Conservation (phyloP, 2,797 vertebrate genomes). For the Anabas testudineus region DNA sequence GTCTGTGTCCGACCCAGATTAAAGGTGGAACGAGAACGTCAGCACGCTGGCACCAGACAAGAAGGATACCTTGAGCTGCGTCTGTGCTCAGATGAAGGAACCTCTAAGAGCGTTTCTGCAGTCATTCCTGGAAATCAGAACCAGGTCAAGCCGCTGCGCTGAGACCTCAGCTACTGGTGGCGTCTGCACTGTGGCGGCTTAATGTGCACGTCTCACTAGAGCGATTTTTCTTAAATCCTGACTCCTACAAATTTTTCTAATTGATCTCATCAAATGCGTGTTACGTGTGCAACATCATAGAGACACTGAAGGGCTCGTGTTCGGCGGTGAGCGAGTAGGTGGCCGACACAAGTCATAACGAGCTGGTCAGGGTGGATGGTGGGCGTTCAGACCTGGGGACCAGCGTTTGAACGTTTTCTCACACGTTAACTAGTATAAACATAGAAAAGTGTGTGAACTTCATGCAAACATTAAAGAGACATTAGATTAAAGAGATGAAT, state of each 20-base stretch:
- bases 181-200: not conserved
- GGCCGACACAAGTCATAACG: not conserved
- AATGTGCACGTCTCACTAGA: conserved; percentile 1
- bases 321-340: too few species aligned
- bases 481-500: too few species aligned
- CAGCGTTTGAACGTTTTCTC: too few species aligned
- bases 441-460: too few species aligned
- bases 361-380: not conserved
- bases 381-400: too few species aligned
- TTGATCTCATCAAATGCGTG: too few species aligned
- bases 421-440: too few species aligned
- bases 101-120: not conserved
- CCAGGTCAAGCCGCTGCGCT: conserved; percentile 55
- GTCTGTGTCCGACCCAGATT: conserved; percentile 48
- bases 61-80: not conserved
- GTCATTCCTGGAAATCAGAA: conserved; percentile 52
- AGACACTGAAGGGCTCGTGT: not conserved
- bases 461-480: too few species aligned
- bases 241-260: not conserved
- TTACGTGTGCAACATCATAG: too few species aligned
- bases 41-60: not conserved
- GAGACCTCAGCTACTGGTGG: not conserved
- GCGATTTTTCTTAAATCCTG: not conserved
- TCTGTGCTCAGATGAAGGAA: not conserved
- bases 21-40: not conserved